phyloP scores from a whole-genome alignment of 2,888 invertebrate genomes.

The Thysanoteuthis rhombus region DNA sequence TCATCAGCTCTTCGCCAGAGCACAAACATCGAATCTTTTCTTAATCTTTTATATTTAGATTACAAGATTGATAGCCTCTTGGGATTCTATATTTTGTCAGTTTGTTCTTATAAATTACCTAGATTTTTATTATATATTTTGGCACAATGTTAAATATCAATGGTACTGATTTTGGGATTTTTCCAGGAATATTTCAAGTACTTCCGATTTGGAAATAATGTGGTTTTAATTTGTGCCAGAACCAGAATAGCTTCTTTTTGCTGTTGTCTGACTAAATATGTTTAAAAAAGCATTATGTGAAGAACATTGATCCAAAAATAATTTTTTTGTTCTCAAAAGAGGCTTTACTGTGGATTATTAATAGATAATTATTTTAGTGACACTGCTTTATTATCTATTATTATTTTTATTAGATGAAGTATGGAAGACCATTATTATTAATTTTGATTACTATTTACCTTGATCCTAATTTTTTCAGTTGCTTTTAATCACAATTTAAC shows the following conservation, averaged over 20 bases:
- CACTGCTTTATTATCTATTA: too few species aligned
- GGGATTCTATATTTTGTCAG: not conserved
- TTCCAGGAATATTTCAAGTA: not conserved
- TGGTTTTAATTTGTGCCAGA: not conserved
- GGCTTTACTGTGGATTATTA: too few species aligned
- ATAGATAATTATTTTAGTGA: too few species aligned
- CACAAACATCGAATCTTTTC: not conserved
- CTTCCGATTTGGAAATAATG: not conserved
- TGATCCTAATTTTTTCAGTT: too few species aligned
- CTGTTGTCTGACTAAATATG: not conserved
- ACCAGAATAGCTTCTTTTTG: not conserved
- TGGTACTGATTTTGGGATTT: not conserved
- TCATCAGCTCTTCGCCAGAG: not conserved
- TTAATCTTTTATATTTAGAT: not conserved
- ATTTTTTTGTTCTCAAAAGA: too few species aligned
- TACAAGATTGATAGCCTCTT: not conserved
- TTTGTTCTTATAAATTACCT: not conserved
- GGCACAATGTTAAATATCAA: not conserved
- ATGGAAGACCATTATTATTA: too few species aligned
- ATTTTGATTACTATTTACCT: too few species aligned
- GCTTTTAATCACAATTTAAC: too few species aligned
- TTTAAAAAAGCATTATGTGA: not conserved
- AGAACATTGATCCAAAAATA: not conserved
- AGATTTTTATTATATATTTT: not conserved
- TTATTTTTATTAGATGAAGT: too few species aligned